These are phyloP conservation scores for Holacanthus passer DNA, from an alignment of 2,113 vertebrate genomes.

Conservation along the genomic window DNA sequence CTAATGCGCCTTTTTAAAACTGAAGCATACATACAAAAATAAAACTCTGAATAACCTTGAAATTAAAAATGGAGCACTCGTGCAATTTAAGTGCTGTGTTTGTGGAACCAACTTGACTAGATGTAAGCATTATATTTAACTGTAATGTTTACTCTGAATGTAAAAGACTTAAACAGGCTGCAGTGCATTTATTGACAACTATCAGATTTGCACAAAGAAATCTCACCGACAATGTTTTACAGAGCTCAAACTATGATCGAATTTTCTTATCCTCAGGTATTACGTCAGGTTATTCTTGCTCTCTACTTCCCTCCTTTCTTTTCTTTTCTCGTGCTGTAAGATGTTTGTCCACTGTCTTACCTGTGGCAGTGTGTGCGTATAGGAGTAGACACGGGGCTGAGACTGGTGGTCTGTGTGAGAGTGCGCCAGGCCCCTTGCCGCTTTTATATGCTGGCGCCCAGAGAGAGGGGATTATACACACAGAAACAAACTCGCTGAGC, in stretches of 20 bases:
- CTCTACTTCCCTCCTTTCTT: background rate
- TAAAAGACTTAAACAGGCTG: background rate
- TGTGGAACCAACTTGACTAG: background rate
- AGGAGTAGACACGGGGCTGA: slow-evolving; percentile 71
- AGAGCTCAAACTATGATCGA: background rate
- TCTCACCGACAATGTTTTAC: slow-evolving; percentile 12
- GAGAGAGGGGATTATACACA: slow-evolving; percentile 80
- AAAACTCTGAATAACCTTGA: background rate
- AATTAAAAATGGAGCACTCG: background rate
- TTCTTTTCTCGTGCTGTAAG: slow-evolving; percentile 33
- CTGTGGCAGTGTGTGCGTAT: slow-evolving; percentile 78
- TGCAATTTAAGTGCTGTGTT: background rate
- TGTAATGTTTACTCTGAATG: background rate
- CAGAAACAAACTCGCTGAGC: slow-evolving; percentile 85
- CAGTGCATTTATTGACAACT: background rate
- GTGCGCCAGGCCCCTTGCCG: slow-evolving; percentile 35
- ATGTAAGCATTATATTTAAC: background rate
- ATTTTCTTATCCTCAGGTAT: background rate
- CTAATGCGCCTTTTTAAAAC: background rate
- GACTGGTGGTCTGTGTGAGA: slow-evolving; percentile 74
- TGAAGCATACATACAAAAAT: background rate
- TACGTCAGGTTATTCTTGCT: background rate
- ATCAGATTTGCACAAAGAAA: background rate
- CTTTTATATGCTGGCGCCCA: slow-evolving; percentile 82
- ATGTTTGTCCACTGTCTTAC: slow-evolving; percentile 73